A percentile compares a stretch with the other conserved stretches of the same genome.
Evolutionary conservation across 1,140 invertebrate genomes (phyloP).

Genomic region (Temnothorax curvispinosus): DNA sequence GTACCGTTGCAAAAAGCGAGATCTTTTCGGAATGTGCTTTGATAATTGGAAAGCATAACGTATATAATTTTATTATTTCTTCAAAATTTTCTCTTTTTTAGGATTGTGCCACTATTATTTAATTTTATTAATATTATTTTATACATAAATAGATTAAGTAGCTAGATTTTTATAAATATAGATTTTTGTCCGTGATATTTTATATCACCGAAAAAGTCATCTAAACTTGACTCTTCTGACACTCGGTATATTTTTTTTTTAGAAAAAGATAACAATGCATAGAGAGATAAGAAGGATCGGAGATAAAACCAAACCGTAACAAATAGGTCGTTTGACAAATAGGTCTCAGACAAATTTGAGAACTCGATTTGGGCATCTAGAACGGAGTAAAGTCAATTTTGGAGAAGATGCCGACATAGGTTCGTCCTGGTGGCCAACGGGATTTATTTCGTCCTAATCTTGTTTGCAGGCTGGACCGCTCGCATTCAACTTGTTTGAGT

Average conservation of each 20-base stretch:
- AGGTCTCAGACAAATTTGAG: conserved; percentile 39
- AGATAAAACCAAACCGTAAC: background rate
- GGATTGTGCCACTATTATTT: background rate
- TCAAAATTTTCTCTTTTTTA: background rate
- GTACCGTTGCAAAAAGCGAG: background rate
- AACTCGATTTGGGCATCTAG: background rate
- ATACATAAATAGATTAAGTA: too few species aligned
- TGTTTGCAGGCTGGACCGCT: conserved; percentile 18
- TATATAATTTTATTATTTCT: background rate
- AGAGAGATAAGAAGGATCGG: background rate
- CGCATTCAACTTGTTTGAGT: conserved; percentile 6
- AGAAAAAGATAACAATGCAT: background rate
- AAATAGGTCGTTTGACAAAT: background rate
- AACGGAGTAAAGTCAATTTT: background rate
- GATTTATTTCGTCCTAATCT: conserved; percentile 34
- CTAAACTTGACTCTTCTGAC: background rate
- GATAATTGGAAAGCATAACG: too few species aligned
- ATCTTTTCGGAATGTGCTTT: background rate
- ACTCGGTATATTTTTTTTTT: background rate
- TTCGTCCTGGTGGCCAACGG: background rate
- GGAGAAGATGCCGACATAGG: background rate
- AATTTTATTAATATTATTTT: background rate
- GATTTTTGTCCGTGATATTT: background rate
- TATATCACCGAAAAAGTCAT: background rate
- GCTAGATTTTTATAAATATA: background rate